A percentile compares a stretch with the other conserved stretches of the same genome.
Evolutionary conservation across 2,888 invertebrate genomes (phyloP).

Genomic region (Dendrolimus houi): DNA sequence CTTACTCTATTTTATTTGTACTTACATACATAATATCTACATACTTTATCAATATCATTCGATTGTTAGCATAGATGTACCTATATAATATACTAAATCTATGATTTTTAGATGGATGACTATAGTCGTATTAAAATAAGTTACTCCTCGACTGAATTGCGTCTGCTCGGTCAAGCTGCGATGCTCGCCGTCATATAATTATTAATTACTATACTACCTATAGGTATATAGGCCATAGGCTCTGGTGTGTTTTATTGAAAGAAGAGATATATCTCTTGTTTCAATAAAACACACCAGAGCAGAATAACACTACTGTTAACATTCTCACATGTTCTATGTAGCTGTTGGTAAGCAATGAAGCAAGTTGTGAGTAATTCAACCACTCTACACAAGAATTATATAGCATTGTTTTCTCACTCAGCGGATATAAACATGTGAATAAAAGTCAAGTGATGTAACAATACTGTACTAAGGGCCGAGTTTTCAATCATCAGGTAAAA

Average conservation of each 20-base stretch:
- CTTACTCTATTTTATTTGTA: too few species aligned
- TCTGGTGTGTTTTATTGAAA: too few species aligned
- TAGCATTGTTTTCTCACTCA: slow-evolving; percentile 28
- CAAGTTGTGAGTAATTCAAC: neutral
- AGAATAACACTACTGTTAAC: neutral
- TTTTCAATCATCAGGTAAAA: too few species aligned
- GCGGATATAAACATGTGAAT: slow-evolving; percentile 8
- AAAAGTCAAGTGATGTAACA: too few species aligned
- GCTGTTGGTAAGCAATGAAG: neutral
- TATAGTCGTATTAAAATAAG: neutral
- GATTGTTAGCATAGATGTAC: too few species aligned
- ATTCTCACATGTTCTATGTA: neutral
- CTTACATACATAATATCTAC: too few species aligned
- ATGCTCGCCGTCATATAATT: slow-evolving; percentile 6
- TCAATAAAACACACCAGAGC: neutral
- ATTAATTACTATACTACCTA: neutral
- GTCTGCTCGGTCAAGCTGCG: slow-evolving; percentile 15
- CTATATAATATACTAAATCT: too few species aligned
- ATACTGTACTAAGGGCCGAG: too few species aligned
- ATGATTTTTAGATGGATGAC: too few species aligned
- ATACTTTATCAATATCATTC: too few species aligned
- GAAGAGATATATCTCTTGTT: slow-evolving; percentile 2
- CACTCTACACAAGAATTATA: slow-evolving; percentile 10
- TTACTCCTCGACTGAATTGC: slow-evolving; percentile 14
- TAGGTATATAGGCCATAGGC: too few species aligned